Conservation (phyloP, 2,113 vertebrate species). For the Poeciliopsis prolifica region DNA sequence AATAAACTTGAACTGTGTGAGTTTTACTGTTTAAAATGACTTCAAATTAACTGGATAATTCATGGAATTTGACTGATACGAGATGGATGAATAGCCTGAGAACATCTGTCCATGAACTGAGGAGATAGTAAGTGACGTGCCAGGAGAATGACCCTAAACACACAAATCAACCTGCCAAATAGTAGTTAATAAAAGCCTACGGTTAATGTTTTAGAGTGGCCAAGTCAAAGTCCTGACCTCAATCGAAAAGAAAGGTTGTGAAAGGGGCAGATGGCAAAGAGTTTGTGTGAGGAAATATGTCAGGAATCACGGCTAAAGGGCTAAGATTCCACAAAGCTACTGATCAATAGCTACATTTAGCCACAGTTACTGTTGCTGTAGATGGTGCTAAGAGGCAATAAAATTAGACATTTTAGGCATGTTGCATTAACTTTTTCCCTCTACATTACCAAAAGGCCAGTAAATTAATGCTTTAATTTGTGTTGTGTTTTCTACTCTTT, state of each 20-base stretch:
- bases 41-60: background rate
- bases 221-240: background rate
- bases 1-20: background rate
- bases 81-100: background rate
- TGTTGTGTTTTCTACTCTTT: background rate
- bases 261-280: background rate
- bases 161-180: background rate
- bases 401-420: background rate
- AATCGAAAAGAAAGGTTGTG: background rate
- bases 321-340: background rate
- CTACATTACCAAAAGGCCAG: no score
- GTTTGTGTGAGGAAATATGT: background rate
- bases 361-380: background rate
- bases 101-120: background rate
- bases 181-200: background rate
- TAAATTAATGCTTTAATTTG: no score
- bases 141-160: slow-evolving; percentile 1
- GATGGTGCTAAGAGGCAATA: background rate
- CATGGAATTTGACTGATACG: background rate
- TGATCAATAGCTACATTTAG: background rate
- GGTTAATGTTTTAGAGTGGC: background rate
- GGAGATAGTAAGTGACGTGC: background rate
- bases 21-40: no score
- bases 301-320: background rate
- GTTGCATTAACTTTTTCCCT: background rate